These are phyloP conservation scores for Eretmochelys imbricata DNA, from an alignment of 2,113 vertebrate species.

Conservation along the genomic window DNA sequence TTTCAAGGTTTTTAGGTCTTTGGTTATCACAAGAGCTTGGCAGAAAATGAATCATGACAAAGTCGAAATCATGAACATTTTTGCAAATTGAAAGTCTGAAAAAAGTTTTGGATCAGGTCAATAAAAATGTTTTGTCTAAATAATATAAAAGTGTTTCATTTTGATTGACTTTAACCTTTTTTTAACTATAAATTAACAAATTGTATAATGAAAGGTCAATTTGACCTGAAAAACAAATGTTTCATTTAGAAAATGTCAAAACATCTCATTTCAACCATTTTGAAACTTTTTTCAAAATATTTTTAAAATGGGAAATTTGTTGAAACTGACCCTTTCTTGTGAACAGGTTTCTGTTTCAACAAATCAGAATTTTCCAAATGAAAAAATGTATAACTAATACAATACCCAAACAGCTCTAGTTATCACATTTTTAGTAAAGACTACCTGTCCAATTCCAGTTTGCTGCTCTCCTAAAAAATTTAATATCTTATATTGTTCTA, in stretches of 20 bases:
- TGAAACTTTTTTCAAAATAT: neutral
- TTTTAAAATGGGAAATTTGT: neutral
- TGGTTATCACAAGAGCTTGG: neutral
- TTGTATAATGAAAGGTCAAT: neutral
- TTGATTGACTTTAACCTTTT: fast-evolving
- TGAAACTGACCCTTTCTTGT: fast-evolving
- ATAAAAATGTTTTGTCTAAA: neutral
- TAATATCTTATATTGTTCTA: neutral
- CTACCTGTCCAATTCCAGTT: neutral
- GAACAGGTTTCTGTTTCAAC: neutral
- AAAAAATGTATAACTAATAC: neutral
- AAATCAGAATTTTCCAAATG: neutral
- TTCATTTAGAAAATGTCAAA: neutral
- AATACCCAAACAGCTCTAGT: neutral
- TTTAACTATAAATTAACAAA: neutral
- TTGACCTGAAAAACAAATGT: neutral
- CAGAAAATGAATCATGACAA: neutral
- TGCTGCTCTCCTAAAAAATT: neutral
- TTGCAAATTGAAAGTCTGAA: neutral
- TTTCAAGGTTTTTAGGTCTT: neutral
- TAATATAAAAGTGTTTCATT: neutral
- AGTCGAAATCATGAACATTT: fast-evolving
- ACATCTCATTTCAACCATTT: fast-evolving
- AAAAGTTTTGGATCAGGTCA: neutral
- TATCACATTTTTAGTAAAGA: neutral